Conservation (phyloP, 1,140 invertebrate genomes). For the Drosophila elegans region DNA sequence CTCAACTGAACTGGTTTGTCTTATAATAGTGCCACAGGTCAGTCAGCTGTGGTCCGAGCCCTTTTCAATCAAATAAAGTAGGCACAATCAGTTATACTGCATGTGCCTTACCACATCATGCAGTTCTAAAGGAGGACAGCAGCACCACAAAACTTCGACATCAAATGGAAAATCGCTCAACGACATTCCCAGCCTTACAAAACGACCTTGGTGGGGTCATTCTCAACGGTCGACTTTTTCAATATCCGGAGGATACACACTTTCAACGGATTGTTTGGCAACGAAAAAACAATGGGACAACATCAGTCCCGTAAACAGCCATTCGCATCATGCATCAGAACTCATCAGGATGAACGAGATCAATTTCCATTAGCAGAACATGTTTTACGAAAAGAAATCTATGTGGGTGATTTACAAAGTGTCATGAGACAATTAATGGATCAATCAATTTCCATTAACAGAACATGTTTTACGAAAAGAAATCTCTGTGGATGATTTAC, state of each 20-base stretch:
- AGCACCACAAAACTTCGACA: not conserved
- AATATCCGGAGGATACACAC: too few species aligned
- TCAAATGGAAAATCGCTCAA: not conserved
- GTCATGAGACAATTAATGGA: too few species aligned
- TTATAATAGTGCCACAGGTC: too few species aligned
- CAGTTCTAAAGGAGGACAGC: not conserved
- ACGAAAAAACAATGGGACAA: not conserved
- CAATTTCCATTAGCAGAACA: not conserved
- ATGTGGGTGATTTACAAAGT: not conserved
- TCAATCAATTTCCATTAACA: too few species aligned
- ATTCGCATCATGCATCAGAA: too few species aligned
- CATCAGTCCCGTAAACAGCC: not conserved
- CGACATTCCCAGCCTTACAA: constrained; percentile 1
- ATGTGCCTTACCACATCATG: not conserved
- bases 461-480: too few species aligned
- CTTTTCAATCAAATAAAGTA: not conserved
- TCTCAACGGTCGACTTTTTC: too few species aligned
- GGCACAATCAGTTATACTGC: not conserved
- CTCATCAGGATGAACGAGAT: not conserved
- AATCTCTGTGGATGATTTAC: not conserved
- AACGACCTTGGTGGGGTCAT: not conserved
- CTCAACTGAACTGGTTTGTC: too few species aligned
- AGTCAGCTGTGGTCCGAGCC: not conserved
- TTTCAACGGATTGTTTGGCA: too few species aligned
- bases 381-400: constrained; percentile 1